phyloP scores from a whole-genome alignment of 2,113 vertebrate species.

The Leptodactylus fuscus region DNA sequence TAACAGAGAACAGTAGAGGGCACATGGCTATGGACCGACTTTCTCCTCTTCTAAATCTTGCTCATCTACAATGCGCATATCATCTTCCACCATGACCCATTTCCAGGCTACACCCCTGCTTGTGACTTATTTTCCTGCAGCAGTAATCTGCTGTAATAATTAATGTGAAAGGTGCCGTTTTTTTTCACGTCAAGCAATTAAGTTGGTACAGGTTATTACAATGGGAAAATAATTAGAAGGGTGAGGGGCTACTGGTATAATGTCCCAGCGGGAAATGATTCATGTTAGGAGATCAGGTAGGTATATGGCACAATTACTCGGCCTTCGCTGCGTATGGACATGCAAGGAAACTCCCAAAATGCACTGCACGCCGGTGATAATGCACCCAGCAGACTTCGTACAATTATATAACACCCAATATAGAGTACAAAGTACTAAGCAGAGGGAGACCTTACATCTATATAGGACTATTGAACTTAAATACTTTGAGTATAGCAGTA shows the following conservation, averaged over 20 bases:
- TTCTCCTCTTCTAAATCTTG: background rate
- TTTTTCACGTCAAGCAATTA: slow-evolving; percentile 24
- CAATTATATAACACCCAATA: background rate
- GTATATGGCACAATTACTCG: background rate
- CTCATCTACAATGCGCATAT: background rate
- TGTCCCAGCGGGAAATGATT: background rate
- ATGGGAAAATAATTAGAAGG: slow-evolving; percentile 31
- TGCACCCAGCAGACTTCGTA: background rate
- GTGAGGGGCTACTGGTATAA: background rate
- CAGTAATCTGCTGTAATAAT: slow-evolving; percentile 10
- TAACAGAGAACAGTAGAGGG: background rate
- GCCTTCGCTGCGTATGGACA: background rate
- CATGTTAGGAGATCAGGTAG: background rate
- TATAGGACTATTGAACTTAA: background rate
- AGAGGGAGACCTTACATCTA: background rate
- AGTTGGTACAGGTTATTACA: slow-evolving; percentile 12
- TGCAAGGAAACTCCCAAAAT: slow-evolving; percentile 24
- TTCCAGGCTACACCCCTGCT: slow-evolving; percentile 7
- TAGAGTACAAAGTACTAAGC: background rate
- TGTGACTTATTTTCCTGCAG: background rate
- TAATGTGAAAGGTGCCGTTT: background rate
- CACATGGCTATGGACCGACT: background rate
- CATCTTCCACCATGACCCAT: slow-evolving; percentile 20
- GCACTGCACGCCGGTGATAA: slow-evolving; percentile 5
- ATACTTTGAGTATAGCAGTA: background rate